A percentile compares a stretch with the other conserved stretches of the same genome.
Conservation (phyloP, 2,888 invertebrate species). For the Andrena haemorrhoa region DNA sequence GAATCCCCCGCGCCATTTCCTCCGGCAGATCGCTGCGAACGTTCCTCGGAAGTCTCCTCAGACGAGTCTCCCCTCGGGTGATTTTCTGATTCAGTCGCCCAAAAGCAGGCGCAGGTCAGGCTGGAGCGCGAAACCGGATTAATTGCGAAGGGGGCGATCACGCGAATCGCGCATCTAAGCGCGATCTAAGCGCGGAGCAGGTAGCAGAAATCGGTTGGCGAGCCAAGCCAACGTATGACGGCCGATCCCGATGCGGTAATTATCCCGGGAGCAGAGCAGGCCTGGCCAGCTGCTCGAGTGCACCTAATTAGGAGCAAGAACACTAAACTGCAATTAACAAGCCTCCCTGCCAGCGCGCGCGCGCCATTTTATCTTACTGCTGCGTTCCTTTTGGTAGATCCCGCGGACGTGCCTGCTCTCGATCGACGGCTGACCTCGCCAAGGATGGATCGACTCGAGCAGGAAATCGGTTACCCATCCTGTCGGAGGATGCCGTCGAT, state of each 20-base stretch:
- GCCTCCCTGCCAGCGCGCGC: conserved; percentile 63
- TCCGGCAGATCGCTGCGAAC: too few relatives aligned
- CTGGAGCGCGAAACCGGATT: background rate
- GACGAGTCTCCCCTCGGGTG: too few relatives aligned
- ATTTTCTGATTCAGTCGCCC: too few relatives aligned
- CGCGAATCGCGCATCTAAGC: conserved; percentile 52
- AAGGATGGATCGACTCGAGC: conserved; percentile 58
- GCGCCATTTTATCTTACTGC: conserved; percentile 78
- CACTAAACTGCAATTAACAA: conserved; percentile 84
- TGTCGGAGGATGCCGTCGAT: conserved; percentile 23
- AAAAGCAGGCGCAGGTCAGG: too few relatives aligned
- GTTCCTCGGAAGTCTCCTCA: too few relatives aligned
- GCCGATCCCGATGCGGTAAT: conserved; percentile 78
- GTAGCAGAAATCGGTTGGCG: conserved; percentile 68
- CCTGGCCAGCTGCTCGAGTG: conserved; percentile 80
- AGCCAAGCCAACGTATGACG: conserved; percentile 75
- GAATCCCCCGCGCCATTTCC: too few relatives aligned
- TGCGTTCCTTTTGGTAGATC: conserved; percentile 56
- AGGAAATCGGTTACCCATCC: conserved; percentile 65
- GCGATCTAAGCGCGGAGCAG: conserved; percentile 43
- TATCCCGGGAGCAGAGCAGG: conserved; percentile 70
- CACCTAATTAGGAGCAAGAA: conserved; percentile 83
- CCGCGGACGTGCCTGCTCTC: conserved; percentile 47
- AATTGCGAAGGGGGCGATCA: conserved; percentile 27
- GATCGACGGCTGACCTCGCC: conserved; percentile 65